Base-by-base conservation (phyloP, 2,888 invertebrate genomes). In the Pantelozetes paolii region DNA sequence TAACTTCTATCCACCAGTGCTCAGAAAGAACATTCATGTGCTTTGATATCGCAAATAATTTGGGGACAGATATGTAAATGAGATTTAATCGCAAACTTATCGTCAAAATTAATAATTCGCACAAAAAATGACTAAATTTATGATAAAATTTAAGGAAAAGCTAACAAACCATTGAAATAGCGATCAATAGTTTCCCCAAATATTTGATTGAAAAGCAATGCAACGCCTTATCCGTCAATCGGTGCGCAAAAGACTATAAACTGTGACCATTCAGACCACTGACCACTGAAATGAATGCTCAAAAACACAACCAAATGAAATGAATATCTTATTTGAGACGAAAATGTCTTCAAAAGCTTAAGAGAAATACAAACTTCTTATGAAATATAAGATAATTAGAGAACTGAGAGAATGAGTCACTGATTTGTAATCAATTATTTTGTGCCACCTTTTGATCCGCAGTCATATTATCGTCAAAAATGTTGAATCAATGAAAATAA, bases 11-110 rank as follows among this genome's bases (percentile, higher is more conserved):
- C 32, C 18, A 26, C 18, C 54, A 40, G 67, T 67, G 67, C 67
- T 67, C 67, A 67, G 67, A 40, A 50, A 50, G 42, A 71, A 71
- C 54, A 71, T 71, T 50, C 54, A 71, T 71, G 30, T 71, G 48
- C 71, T 71, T 71, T 45, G 45, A 67, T 20, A n/a, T n/a, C 20
- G 40, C 67, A 40, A 36, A 67, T 67, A n/a, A 67, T 67, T 67
- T 67, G 67, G 67, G 67, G 67, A 67, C 23, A 30, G 2, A 62
- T 23, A 3, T 40, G n/a, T n/a, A n/a, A n/a, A n/a, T n/a, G n/a
- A n/a, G n/a, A n/a, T n/a, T n/a, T n/a, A n/a, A n/a, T n/a, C n/a
- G n/a, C n/a, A n/a, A n/a, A n/a, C n/a, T n/a, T n/a, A n/a, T n/a
- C n/a, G 13, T 32, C 32, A 30, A 62, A 62, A 28, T 36, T 32